Evolutionary conservation across 2,113 vertebrate species (phyloP).

Genomic region (Dipodomys stephensi): DNA sequence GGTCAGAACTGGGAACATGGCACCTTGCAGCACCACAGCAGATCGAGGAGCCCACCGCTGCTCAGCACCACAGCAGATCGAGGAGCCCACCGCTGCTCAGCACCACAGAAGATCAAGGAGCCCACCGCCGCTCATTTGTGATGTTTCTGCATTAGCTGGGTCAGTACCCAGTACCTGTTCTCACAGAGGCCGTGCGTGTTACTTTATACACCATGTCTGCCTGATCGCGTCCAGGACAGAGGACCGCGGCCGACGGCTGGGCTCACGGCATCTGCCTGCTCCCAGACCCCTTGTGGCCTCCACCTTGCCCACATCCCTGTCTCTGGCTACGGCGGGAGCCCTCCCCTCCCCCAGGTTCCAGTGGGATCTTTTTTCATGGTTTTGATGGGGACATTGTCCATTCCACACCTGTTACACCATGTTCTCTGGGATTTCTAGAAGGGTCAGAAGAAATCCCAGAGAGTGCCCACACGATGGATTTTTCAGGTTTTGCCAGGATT

Average conservation of each 20-base stretch:
- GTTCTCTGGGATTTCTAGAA: neutral
- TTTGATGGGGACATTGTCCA: neutral
- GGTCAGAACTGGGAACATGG: conserved; percentile 20
- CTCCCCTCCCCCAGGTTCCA: neutral
- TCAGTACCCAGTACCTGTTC: too few relatives aligned
- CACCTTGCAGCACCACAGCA: neutral
- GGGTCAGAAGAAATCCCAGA: neutral
- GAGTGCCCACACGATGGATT: neutral
- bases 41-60: accelerated
- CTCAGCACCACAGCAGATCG: accelerated
- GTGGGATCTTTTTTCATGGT: neutral
- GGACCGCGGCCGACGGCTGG: neutral
- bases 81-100: neutral
- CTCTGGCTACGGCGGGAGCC: too few relatives aligned
- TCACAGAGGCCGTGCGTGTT: neutral
- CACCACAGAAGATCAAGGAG: accelerated
- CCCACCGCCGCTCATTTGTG: accelerated
- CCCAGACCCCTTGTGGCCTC: accelerated
- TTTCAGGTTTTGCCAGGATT: neutral
- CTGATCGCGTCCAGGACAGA: neutral
- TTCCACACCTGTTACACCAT: too few relatives aligned
- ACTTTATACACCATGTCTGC: neutral
- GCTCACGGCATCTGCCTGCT: too few relatives aligned
- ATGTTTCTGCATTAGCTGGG: neutral
- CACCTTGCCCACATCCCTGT: too few relatives aligned